Evolutionary conservation across 2,888 invertebrate species (phyloP), one percentile per base, ranked within the genome.

Genomic region (Pteria penguin): DNA sequence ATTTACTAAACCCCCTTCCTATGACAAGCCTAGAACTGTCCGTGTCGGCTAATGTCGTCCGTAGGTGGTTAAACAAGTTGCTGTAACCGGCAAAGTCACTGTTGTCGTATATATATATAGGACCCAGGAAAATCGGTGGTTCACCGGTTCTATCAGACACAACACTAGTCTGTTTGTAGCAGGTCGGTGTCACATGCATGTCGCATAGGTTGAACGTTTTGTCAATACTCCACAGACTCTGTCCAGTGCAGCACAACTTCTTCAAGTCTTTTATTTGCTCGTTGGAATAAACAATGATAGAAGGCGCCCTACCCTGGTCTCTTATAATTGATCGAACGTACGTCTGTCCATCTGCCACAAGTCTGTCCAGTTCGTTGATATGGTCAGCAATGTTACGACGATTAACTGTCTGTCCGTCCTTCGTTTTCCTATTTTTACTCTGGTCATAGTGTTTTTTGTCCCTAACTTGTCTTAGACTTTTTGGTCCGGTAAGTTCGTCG

Each of bases 161-260:
- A 0, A 80, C 78, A 5, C 58, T 22, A 11, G 73, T 22, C 14
- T 80, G 72, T 55, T 80, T 82, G 31, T 67, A 76, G 26, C 76
- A 82, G 0, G 73, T 78, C 11, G 74, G 67, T 1, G 81, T 75
- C 11, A 75, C 76, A 18, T 72, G 69, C 72, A 77, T 72, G 22
- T 77, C 65, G 36, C 75, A 80, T 5, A 77, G 68, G 22, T 63
- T 66, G 24, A 79, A 78, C 1, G 79, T 80, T 55, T 82, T 80
- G 62, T 79, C 72, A 4, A 82, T 45, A 18, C 78, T 72, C 5
- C 78, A 36, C 26, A 75, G 36, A 4, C 76, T 55, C 26, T 74
- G 66, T 11, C 82, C 71, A 1, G 27, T 26, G 54, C 76, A 80
- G 65, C 80, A 77, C 4, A 79, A 22, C 5, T 52, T 72, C 31